phyloP scores from a whole-genome alignment of 2,113 vertebrate species.

The Thamnophis sirtalis region DNA sequence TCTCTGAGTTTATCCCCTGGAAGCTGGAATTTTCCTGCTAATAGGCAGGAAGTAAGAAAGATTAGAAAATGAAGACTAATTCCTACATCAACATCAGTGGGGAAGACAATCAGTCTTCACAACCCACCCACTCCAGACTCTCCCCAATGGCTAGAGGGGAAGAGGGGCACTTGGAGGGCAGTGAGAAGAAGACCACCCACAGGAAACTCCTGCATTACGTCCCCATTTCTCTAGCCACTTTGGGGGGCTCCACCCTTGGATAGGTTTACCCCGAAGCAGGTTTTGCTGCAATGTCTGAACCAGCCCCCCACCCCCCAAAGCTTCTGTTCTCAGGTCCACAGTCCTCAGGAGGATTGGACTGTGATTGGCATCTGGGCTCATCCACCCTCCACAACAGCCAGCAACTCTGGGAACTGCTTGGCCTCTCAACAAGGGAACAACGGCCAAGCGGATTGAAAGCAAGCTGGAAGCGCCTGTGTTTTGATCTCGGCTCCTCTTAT shows the following conservation, averaged over 20 bases:
- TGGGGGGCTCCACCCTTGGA: background rate
- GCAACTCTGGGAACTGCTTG: background rate
- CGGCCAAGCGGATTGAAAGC: background rate
- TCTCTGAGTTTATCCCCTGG: constrained; percentile 70
- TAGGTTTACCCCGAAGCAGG: background rate
- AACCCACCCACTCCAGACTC: background rate
- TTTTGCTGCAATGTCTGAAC: background rate
- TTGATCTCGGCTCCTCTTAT: background rate
- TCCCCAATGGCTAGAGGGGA: background rate
- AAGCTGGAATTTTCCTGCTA: constrained; percentile 70
- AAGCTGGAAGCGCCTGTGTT: background rate
- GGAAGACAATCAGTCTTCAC: constrained; percentile 11
- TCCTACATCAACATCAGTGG: constrained; percentile 65
- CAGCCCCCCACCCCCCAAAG: background rate
- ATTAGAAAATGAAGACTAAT: constrained; percentile 69
- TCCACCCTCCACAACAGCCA: background rate
- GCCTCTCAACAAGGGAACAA: background rate
- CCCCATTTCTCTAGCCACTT: background rate
- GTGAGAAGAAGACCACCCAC: background rate
- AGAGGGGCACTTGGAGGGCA: background rate
- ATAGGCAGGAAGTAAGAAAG: constrained; percentile 71
- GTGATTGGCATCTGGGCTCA: background rate
- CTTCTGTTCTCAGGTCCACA: background rate
- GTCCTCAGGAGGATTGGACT: background rate
- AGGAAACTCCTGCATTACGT: background rate